Base-by-base conservation (phyloP, 2,797 vertebrate species). In the Cyprinodon diabolis region DNA sequence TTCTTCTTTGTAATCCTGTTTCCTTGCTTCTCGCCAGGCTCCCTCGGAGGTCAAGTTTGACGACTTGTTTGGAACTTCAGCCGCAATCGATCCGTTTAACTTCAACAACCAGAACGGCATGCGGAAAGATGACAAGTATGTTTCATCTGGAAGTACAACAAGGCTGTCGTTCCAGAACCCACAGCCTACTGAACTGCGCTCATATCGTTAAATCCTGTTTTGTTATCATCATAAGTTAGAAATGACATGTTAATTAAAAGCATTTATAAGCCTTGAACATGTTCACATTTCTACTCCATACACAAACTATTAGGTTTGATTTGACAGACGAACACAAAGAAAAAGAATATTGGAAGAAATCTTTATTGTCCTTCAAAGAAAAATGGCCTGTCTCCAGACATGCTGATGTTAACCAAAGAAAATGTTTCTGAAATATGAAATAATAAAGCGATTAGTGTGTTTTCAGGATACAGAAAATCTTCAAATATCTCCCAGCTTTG, bases 61-160 rank as follows among this genome's bases (percentile, higher is more conserved):
- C 0, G 97, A 99, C 89, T 92, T 99, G 87, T 99, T 99, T 2
- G 98, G 98, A 82, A 98, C 96, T 65, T 95, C 97, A 0, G 95
- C 96, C 7, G 92, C 96, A 69, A 95, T 93, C 0, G 97, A 98
- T 79, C 97, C 97, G 0, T 99, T 99, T 92, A 99, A 99, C 93
- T 99, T 99, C 91, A 98, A 97, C 95, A 96, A 91, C 91, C 98
- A 99, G 89, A 99, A 99, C 0, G 98, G 98, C 77, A 96, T 98
- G 95, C 95, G 93, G 78, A 98, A 96, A 88, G 97, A 98, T 7
- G 97, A 99, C 84, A 98, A 97, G 98, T 83, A 56, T 68, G 81
- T 62, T 55, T 77, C 43, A 45, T 47, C 19, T 19, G 10, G 54
- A 55, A 23, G 55, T 12, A 23, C 23, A 1, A 12, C n/a, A 13